A percentile compares a stretch with the other conserved stretches of the same genome.
phyloP scores from a whole-genome alignment of 2,797 vertebrate genomes.

The Apogon talboti region DNA sequence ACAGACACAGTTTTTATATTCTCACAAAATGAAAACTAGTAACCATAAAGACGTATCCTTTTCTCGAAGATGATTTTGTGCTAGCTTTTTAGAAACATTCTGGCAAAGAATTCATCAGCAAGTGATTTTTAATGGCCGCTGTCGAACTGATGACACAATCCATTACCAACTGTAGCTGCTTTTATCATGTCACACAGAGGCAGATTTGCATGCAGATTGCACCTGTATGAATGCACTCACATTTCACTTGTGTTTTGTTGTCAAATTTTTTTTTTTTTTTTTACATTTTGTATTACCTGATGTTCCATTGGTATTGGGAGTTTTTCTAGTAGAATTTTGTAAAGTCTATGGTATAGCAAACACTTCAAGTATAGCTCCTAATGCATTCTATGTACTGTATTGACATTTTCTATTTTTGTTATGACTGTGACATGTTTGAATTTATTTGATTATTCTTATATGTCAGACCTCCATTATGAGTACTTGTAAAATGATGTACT shows the following conservation, averaged over 20 bases:
- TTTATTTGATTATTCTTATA: constrained; percentile 76
- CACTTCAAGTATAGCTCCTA: constrained; percentile 79
- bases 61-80: constrained; percentile 38
- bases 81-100: constrained; percentile 28
- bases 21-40: constrained; percentile 15
- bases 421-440: constrained; percentile 77
- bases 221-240: constrained; percentile 74
- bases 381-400: constrained; percentile 83
- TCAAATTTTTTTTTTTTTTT: constrained; percentile 56
- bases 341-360: constrained; percentile 82
- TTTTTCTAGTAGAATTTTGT: constrained; percentile 86
- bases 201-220: constrained; percentile 78
- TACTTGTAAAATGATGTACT: constrained; percentile 83
- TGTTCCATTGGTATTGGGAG: constrained; percentile 80
- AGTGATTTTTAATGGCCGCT: constrained; percentile 31
- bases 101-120: constrained; percentile 22
- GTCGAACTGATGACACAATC: constrained; percentile 25
- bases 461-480: constrained; percentile 79
- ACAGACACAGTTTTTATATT: constrained; percentile 1
- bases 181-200: constrained; percentile 60
- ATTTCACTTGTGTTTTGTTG: constrained; percentile 53
- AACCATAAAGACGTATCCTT: constrained; percentile 28
- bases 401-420: constrained; percentile 85
- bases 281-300: constrained; percentile 77
- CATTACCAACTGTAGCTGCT: constrained; percentile 64